Conservation (phyloP, 2,113 vertebrate species). For the Phyllostomus hastatus region DNA sequence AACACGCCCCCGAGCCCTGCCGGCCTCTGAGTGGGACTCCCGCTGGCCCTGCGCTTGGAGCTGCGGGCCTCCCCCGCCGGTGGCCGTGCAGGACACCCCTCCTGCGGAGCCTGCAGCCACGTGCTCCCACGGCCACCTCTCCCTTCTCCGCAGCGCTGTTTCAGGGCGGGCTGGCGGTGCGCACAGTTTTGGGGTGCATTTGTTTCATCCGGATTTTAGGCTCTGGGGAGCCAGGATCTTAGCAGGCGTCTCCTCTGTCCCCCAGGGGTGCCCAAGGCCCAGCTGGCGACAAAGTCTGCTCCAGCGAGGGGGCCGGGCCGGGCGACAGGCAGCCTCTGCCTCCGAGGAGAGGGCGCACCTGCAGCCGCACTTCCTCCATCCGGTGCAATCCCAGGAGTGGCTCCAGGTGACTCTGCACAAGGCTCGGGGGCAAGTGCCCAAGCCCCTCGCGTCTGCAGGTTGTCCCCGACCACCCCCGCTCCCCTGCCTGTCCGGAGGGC, state of each 20-base stretch:
- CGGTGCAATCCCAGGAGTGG: neutral
- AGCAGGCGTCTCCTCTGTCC: neutral
- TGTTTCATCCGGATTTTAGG: neutral
- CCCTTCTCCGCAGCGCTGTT: neutral
- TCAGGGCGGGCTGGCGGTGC: neutral
- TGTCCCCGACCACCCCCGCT: accelerated
- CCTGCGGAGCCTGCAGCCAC: neutral
- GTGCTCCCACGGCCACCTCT: neutral
- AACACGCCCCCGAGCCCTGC: accelerated
- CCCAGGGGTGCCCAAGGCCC: neutral
- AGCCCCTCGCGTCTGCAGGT: neutral
- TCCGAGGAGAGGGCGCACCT: neutral
- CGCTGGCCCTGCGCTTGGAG: neutral
- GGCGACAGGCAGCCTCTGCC: neutral
- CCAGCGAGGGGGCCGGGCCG: neutral
- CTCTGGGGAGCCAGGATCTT: neutral
- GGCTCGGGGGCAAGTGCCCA: neutral
- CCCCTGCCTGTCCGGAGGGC: neutral
- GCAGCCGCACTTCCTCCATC: neutral
- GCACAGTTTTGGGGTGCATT: neutral
- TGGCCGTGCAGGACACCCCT: neutral
- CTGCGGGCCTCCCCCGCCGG: accelerated
- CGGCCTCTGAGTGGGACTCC: neutral
- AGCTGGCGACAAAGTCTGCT: neutral
- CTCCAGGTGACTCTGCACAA: neutral